Base-by-base conservation (phyloP, 2,113 vertebrate genomes). In the Cygnus buccinator region DNA sequence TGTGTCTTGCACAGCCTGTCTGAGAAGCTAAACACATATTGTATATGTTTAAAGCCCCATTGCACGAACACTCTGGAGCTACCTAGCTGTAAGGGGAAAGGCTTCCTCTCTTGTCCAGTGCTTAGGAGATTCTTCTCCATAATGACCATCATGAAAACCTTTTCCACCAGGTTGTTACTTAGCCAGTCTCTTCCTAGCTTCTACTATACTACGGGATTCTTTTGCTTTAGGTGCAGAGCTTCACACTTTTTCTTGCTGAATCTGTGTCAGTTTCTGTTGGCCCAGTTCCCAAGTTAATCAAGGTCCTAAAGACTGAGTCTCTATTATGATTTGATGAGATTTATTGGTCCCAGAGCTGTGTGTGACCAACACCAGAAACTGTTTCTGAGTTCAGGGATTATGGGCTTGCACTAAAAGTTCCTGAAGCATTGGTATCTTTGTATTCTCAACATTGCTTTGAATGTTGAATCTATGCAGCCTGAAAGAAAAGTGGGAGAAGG, bases 41-140 rank as follows among this genome's bases (percentile, higher is more conserved):
- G 85, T 18, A 41, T 55, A 54, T 39, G 9, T 61, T 2, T 35
- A 48, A 87, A 58, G 2, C 4, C 43, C 3, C 4, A 10, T 6
- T 77, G 15, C 11, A 67, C 33, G 4, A 25, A 63, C 23, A 44
- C 62, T 41, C 62, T 29, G 37, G 62, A 65, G 62, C 37, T 41
- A 26, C 37, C 37, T 41, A 26, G 16, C 25, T 37, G 50, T 52
- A 52, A 26, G 23, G 50, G 50, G 23, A 52, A 52, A 52, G 26
- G 4, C 17, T 48, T 8, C 16, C 13, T 43, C 5, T 55, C 8
- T 80, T 4, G 1, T 52, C 12, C 1, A 1, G 20, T 57, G 41
- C 5, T 66, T 79, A 25, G 31, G 72, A 63, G 9, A 39, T 57
- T 66, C 10, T 73, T 55, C 7, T 73, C 17, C 41, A 16, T 26